These are phyloP conservation scores for rabbit (Oryctolagus cuniculus) DNA, from an alignment of 2,113 vertebrate genomes.

Conservation along the genomic window mOryCun1.1 NC_091434.1:75924501-75925000, in stretches of 20 bases:
- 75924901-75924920: background rate
- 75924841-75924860: conserved; percentile 20
- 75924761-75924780: background rate
- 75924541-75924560: background rate
- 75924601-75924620: conserved; percentile 3
- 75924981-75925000: conserved; percentile 31
- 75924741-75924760: background rate
- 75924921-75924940: background rate
- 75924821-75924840: background rate
- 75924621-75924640: background rate
- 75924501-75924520: background rate
- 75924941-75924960: conserved; percentile 14
- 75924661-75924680: background rate
- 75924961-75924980: background rate
- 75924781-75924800: background rate
- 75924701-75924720: background rate
- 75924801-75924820: background rate
- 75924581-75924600: background rate
- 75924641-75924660: background rate
- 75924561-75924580: background rate
- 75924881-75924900: conserved; percentile 22
- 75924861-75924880: background rate
- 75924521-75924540: background rate
- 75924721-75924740: background rate
- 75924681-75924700: background rate